phyloP scores from a whole-genome alignment of 30 jellyfish, hydroid and myxozoan species.

The Catostylus mosaicus region DNA sequence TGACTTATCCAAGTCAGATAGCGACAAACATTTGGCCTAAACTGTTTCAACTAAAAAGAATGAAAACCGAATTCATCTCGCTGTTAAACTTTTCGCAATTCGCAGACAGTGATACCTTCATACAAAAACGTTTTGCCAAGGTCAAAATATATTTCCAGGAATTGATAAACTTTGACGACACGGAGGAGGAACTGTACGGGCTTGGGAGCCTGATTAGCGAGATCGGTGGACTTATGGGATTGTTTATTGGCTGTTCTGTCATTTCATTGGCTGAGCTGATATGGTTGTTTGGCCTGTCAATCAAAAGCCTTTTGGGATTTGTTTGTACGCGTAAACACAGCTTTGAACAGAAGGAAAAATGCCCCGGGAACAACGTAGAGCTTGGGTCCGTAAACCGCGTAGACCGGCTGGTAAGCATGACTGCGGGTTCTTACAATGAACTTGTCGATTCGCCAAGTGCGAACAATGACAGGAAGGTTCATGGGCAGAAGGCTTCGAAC shows the following conservation, averaged over 20 bases:
- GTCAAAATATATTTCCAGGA: constrained; percentile 34
- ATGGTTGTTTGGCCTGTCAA: constrained; percentile 33
- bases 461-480: not conserved
- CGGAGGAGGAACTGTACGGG: constrained; percentile 54
- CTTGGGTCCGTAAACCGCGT: not conserved
- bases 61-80: constrained; percentile 16
- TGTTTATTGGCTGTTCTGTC: constrained; percentile 38
- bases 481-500: no score
- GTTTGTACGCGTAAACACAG: not conserved
- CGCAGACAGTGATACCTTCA: not conserved
- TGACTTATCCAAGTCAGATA: not conserved
- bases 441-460: not conserved
- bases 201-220: constrained; percentile 17
- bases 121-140: constrained; percentile 28
- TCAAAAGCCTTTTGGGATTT: not conserved
- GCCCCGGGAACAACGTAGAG: not conserved
- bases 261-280: constrained; percentile 42
- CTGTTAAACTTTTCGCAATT: not conserved
- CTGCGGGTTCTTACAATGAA: not conserved
- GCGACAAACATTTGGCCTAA: constrained; percentile 42
- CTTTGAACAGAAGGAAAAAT: not conserved
- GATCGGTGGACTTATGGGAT: constrained; percentile 59
- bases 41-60: not conserved
- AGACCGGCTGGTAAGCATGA: not conserved
- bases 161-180: not conserved